These are phyloP conservation scores for Rattus rattus DNA, from an alignment of 2,113 vertebrate genomes.

Conservation along the genomic window DNA sequence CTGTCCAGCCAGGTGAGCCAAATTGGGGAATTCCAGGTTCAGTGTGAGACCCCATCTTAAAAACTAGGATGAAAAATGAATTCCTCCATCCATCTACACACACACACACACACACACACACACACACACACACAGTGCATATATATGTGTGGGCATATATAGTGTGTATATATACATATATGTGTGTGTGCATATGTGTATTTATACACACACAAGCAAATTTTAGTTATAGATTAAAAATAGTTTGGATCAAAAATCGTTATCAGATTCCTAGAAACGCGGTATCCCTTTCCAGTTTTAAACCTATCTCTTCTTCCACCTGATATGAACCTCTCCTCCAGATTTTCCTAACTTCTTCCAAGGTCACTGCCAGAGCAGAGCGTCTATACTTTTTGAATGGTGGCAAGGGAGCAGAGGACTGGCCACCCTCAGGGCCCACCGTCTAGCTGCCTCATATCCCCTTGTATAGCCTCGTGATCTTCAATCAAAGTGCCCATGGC, in stretches of 20 bases:
- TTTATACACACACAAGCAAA: not conserved
- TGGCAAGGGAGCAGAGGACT: not conserved
- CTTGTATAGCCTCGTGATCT: not conserved
- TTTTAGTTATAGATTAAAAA: not conserved
- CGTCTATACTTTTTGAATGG: not conserved
- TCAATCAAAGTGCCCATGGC: conserved; percentile 27
- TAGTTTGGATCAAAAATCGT: conserved; percentile 24
- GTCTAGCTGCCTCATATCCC: not conserved
- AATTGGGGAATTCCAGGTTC: not conserved
- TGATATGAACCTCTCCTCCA: not conserved
- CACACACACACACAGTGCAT: not conserved
- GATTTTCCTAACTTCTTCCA: not conserved
- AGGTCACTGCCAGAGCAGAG: conserved; percentile 7
- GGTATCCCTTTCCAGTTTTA: not conserved
- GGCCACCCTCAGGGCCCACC: not conserved
- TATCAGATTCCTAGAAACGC: not conserved
- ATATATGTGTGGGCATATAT: not conserved
- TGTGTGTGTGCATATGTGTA: not conserved
- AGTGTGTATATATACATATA: not conserved
- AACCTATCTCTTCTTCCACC: not conserved
- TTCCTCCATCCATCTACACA: not conserved
- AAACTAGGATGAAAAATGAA: not conserved
- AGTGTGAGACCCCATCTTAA: not conserved
- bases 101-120: not conserved
- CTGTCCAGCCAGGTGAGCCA: not conserved